Evolutionary conservation across 2,888 invertebrate species (phyloP), one percentile per base, ranked within the genome.

Genomic region (Drosophila acutilabella): DNA sequence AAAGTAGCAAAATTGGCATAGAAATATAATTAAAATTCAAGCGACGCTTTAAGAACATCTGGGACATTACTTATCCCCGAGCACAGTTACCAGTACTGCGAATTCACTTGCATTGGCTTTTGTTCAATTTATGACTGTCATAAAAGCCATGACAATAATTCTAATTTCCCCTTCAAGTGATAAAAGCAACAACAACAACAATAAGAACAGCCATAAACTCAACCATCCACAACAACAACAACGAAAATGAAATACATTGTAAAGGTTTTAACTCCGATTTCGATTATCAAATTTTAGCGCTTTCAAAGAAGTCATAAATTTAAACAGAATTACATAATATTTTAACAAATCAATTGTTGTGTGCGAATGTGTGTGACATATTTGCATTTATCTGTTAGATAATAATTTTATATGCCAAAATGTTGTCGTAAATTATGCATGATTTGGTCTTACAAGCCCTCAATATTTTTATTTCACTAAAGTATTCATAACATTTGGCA

Each of bases 21-120:
- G 75, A 73, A 79, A 83, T 81, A 81, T 87, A 87, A 83, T 83
- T 87, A 85, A 85, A 87, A 76, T 84, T 71, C 59, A 69, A 85
- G 77, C 64, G 64, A 72, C 85, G 81, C 84, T 78, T 84, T 78
- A 65, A 76, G 64, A 79, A 71, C 84, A 81, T 73, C 79, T 64
- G 79, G 71, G 59, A 69, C 51, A 84, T 82, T 78, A 81, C 67
- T 82, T 71, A 81, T 72, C 50, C 71, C 71, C 30, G 8, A 30
- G 30, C 8, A 30, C 30, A 8, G 30, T 30, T 8, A 30, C 1
- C 78, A 83, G 54, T 53, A 53, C 61, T 57, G 59, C 58, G 53
- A 83, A 73, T 64, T 74, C 66, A 71, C 68, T 71, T 72, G 80
- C 78, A 83, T 79, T 79, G 71, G 53, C 50, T 54, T 45, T 45